These are phyloP conservation scores for Zaprionus obscuricornis DNA, from an alignment of 2,888 invertebrate species.

Conservation along the genomic window DNA sequence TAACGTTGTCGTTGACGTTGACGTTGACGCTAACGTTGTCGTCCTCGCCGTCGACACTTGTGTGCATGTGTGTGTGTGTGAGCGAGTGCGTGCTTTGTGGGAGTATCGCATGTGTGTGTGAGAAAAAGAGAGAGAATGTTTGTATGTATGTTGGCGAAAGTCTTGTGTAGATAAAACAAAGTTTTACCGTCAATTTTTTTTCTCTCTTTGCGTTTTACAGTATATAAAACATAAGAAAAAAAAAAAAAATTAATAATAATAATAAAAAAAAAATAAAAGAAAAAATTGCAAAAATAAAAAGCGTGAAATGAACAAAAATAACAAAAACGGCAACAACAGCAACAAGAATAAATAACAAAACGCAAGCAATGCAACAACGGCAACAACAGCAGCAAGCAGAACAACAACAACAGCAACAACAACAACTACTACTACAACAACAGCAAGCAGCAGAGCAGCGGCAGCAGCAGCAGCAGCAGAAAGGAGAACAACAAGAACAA, in stretches of 20 bases:
- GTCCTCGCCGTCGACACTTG: slow-evolving; percentile 1
- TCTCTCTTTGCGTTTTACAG: neutral
- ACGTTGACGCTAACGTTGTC: slow-evolving; percentile 5
- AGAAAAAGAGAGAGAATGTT: no score
- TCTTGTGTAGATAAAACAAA: slow-evolving; percentile 48
- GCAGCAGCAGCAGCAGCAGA: slow-evolving; percentile 31
- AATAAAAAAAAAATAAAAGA: slow-evolving; percentile 8
- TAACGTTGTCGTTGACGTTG: slow-evolving; percentile 2
- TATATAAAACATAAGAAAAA: neutral
- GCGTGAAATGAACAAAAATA: neutral
- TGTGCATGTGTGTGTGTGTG: slow-evolving; percentile 3
- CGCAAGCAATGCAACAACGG: slow-evolving; percentile 15
- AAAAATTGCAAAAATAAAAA: slow-evolving; percentile 26
- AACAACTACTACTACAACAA: slow-evolving; percentile 16
- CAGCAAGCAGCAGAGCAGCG: slow-evolving; percentile 14
- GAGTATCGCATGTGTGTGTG: no score
- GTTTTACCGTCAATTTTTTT: slow-evolving; percentile 3
- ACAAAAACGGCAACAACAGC: slow-evolving; percentile 9
- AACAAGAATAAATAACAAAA: slow-evolving; percentile 12
- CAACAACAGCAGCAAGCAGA: slow-evolving; percentile 1
- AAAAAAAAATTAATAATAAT: neutral
- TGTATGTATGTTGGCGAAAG: slow-evolving; percentile 1
- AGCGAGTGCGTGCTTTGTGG: slow-evolving; percentile 9
- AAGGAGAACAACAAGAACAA: slow-evolving; percentile 22
- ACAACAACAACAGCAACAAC: neutral